These are phyloP conservation scores for Syrphus vitripennis DNA, from an alignment of 2,888 invertebrate species.

Conservation along the genomic window DNA sequence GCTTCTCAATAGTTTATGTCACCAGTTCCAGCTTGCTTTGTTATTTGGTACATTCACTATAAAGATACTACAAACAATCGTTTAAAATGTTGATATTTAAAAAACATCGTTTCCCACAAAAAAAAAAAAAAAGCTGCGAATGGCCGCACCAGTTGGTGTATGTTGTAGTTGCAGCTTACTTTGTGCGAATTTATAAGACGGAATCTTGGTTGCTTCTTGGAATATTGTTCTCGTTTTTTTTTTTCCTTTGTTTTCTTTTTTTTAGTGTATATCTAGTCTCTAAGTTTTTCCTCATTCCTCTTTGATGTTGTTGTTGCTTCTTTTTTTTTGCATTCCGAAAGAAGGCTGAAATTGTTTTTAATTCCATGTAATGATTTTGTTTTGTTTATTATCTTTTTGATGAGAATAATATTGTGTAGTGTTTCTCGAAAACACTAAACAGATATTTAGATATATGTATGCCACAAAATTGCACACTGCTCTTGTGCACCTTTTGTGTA, in stretches of 20 bases:
- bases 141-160: neutral
- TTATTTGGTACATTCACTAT: too few relatives aligned
- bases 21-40: too few relatives aligned
- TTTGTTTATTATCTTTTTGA: slow-evolving; percentile 17
- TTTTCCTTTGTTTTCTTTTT: neutral
- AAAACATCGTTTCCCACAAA: neutral
- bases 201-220: slow-evolving; percentile 11
- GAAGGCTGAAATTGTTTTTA: slow-evolving; percentile 37
- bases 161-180: neutral
- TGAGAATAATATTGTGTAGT: neutral
- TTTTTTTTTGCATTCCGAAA: slow-evolving; percentile 13
- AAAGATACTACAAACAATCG: too few relatives aligned
- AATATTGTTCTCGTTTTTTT: slow-evolving; percentile 13
- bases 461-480: neutral
- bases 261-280: neutral
- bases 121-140: neutral
- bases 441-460: neutral
- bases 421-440: neutral
- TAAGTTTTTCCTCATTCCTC: slow-evolving; percentile 16
- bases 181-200: neutral
- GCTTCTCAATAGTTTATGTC: too few relatives aligned
- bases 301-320: slow-evolving; percentile 25
- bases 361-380: slow-evolving; percentile 50
- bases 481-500: slow-evolving; percentile 13
- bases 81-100: too few relatives aligned